Base-by-base conservation (phyloP, 2,888 invertebrate genomes). In the Rhogogaster chlorosoma region DNA sequence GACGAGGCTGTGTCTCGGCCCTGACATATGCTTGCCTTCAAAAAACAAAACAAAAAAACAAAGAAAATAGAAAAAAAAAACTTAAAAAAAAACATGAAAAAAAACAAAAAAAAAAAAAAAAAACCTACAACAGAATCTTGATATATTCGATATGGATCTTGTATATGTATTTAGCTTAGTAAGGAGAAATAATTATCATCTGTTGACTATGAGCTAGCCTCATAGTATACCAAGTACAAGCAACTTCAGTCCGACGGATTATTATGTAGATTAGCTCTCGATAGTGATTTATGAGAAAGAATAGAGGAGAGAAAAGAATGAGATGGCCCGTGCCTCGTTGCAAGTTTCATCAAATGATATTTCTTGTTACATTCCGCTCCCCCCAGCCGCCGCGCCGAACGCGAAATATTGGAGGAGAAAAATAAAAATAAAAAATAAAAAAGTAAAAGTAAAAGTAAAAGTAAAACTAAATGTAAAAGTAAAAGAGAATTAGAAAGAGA, bases 171-270 rank as follows among this genome's bases (percentile, higher is more conserved):
- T 80, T 80, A 80, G 80, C 22, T 38, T 61, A 61, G 32, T 80
- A 61, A 36, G 57, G 36, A 80, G 61, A 61, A 29, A 80, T 22
- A 38, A 80, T 80, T 57, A 80, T 80, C 61, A 38, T 61, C 57
- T 80, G 49, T 83, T 73, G 53, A 84, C 87, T 85, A 90, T 89
- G 90, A 91, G 91, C 91, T 90, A 91, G 91, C 89, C 91, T 91
- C 91, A 89, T 84, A 88, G 89, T 89, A 90, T 90, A 89, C 91
- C 88, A 90, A 92, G 91, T 92, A 92, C 92, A 92, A 92, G 90
- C 88, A 88, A 90, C n/a, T 84, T 88, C 89, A 84, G 90, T 88
- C 87, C 86, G 84, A 89, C 38, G 42, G 80, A 80, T 80, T 80
- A 57, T 61, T 80, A 80, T 36, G 57, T 73, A 75, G 73, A 71